Conservation (phyloP, 2,888 invertebrate species). For the Agrotis segetum region DNA sequence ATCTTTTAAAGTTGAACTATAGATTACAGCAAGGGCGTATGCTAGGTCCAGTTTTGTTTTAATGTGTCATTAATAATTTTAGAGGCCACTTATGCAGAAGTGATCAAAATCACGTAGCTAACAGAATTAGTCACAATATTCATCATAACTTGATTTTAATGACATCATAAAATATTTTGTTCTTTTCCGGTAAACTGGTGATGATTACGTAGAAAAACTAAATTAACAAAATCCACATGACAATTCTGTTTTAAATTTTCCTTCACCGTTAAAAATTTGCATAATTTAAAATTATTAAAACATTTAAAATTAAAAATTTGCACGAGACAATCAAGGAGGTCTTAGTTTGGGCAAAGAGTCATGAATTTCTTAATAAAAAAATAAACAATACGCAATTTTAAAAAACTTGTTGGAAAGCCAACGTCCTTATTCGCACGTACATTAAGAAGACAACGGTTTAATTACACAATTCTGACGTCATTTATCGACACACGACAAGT, state of each 20-base stretch:
- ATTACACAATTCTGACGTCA: constrained; percentile 48
- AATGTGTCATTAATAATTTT: neutral
- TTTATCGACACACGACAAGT: neutral
- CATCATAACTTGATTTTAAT: neutral
- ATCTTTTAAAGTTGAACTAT: too few relatives aligned
- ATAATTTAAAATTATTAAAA: neutral
- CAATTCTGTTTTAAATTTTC: constrained; percentile 1
- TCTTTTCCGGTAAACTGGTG: constrained; percentile 4
- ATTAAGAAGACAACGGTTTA: constrained; percentile 5
- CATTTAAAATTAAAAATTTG: neutral
- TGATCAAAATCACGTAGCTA: neutral
- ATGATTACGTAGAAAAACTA: neutral
- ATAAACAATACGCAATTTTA: constrained; percentile 36
- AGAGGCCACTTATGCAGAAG: neutral
- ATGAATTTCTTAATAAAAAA: neutral
- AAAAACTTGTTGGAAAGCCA: constrained; percentile 48
- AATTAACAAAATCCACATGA: neutral
- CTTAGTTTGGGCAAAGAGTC: neutral
- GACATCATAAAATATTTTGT: neutral
- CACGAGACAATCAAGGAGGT: neutral
- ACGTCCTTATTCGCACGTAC: constrained; percentile 43
- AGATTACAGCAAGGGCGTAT: neutral
- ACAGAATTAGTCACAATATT: neutral
- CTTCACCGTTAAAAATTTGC: neutral
- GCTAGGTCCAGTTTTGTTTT: neutral